Percentiles rank a stretch among this genome's conserved stretches.
phyloP scores from a whole-genome alignment of 2,888 invertebrate species.

The Tipula vernalis region DNA sequence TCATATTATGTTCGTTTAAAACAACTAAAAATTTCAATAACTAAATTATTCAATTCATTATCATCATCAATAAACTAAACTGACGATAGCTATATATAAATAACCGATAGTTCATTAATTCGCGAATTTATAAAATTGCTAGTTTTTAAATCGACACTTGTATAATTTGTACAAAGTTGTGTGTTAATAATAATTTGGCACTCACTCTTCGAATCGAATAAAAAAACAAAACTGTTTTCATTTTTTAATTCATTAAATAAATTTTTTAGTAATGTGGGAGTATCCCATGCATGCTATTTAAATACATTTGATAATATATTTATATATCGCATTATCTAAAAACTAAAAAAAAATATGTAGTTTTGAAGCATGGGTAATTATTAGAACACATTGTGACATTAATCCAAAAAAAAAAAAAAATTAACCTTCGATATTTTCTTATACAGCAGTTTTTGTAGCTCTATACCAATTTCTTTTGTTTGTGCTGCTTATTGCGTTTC shows the following conservation, averaged over 20 bases:
- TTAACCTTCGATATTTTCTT: background rate
- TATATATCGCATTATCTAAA: background rate
- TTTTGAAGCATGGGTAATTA: background rate
- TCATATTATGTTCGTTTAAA: background rate
- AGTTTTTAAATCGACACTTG: background rate
- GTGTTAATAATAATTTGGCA: background rate
- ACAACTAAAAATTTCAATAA: background rate
- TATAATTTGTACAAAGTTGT: background rate
- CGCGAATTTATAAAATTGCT: background rate
- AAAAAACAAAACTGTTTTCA: background rate
- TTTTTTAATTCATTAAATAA: background rate
- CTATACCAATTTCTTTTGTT: background rate
- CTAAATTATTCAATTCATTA: background rate
- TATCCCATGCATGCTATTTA: background rate
- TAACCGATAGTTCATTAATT: background rate
- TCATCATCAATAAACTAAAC: background rate
- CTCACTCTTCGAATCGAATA: background rate
- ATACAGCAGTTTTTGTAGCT: background rate
- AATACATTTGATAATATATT: background rate
- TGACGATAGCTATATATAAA: background rate
- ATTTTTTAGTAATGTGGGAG: background rate
- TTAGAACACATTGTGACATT: background rate
- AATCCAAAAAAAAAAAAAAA: background rate
- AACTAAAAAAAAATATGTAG: background rate
- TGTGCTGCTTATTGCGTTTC: background rate